Evolutionary conservation across 2,888 invertebrate species (phyloP).

Genomic region (Mechanitis mazaeus): DNA sequence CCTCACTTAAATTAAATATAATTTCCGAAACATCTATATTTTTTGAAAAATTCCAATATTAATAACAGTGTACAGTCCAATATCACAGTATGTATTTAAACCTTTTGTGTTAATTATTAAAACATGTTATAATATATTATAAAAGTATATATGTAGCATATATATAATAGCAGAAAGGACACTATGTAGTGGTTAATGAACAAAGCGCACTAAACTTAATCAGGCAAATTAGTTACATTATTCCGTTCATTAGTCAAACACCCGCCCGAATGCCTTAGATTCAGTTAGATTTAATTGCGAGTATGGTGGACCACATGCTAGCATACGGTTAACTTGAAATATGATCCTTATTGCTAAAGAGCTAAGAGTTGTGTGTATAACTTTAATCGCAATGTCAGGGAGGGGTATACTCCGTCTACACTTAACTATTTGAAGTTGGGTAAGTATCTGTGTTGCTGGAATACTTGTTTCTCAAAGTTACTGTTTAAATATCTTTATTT

Average conservation of each 20-base stretch:
- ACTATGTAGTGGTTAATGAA: slow-evolving; percentile 10
- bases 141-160: no score
- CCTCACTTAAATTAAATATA: no score
- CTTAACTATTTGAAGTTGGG: slow-evolving; percentile 4
- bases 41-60: neutral
- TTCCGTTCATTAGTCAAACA: slow-evolving; percentile 30
- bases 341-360: neutral
- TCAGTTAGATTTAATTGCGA: slow-evolving; percentile 25
- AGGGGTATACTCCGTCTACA: slow-evolving; percentile 1
- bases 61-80: neutral
- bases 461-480: slow-evolving; percentile 2
- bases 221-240: slow-evolving; percentile 29
- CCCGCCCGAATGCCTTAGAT: slow-evolving; percentile 23
- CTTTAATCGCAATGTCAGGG: neutral
- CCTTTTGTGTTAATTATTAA: no score
- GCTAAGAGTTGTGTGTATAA: neutral
- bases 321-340: neutral
- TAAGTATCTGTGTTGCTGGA: slow-evolving; percentile 3
- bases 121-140: no score
- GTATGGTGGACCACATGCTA: slow-evolving; percentile 3
- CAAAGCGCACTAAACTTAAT: slow-evolving; percentile 25
- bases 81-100: no score
- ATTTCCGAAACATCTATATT: neutral
- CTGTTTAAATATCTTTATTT: slow-evolving; percentile 4
- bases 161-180: neutral